These are phyloP conservation scores for Eulemur mongoz DNA, from an alignment of 2,797 vertebrate species.

Conservation along the genomic window DNA sequence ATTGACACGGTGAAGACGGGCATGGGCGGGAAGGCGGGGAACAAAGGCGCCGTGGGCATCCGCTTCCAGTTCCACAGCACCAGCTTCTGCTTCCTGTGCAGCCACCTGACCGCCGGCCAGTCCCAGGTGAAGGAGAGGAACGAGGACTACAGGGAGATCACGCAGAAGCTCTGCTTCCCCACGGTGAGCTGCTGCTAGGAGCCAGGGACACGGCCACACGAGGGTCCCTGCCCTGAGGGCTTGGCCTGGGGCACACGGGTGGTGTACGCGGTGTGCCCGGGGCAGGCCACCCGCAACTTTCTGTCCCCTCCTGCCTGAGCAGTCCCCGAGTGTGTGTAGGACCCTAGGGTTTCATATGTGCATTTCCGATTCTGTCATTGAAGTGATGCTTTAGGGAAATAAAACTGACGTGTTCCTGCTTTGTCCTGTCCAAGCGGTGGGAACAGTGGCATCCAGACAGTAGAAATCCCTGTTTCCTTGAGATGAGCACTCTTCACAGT, in stretches of 20 bases:
- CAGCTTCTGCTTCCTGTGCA: constrained; percentile 89
- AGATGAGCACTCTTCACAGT: background rate
- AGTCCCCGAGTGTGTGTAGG: background rate
- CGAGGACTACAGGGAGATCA: constrained; percentile 89
- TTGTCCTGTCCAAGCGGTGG: background rate
- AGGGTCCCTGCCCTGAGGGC: too few species aligned
- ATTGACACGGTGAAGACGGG: constrained; percentile 89
- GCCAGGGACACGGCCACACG: rapidly evolving
- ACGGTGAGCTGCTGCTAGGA: constrained; percentile 76
- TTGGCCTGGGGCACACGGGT: rapidly evolving
- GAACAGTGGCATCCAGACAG: background rate
- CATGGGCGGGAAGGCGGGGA: constrained; percentile 89
- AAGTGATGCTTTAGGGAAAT: background rate
- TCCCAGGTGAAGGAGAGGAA: constrained; percentile 89
- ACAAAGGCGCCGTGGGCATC: constrained; percentile 89
- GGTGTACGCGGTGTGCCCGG: rapidly evolving
- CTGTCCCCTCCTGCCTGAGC: rapidly evolving
- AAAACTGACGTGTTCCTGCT: rapidly evolving
- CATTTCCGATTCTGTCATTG: background rate
- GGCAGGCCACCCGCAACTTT: rapidly evolving
- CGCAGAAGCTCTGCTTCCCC: constrained; percentile 88
- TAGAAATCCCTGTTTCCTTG: constrained; percentile 50
- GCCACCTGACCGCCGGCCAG: constrained; percentile 89
- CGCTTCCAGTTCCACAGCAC: constrained; percentile 88
- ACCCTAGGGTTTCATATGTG: rapidly evolving